Percentiles rank a stretch among this genome's conserved stretches.
Conservation (phyloP, 2,797 vertebrate genomes). For the Nyctibius grandis region DNA sequence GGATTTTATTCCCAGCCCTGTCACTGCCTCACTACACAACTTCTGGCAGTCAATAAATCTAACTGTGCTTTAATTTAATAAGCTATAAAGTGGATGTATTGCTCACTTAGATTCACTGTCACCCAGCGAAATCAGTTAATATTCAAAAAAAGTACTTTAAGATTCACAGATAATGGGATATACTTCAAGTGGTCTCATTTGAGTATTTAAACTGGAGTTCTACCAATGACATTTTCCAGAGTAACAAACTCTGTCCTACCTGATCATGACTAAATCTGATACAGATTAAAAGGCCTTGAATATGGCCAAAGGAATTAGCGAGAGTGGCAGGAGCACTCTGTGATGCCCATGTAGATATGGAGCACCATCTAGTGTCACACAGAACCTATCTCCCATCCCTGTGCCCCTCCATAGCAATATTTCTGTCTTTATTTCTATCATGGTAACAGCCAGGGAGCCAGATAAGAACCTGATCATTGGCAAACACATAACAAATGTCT, state of each 20-base stretch:
- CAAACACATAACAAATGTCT: rapidly evolving
- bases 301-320: background rate
- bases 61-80: background rate
- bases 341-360: background rate
- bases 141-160: background rate
- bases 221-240: background rate
- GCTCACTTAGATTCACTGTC: background rate
- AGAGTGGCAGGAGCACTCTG: background rate
- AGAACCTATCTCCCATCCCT: background rate
- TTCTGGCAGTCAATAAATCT: background rate
- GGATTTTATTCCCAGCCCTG: background rate
- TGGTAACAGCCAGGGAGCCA: background rate
- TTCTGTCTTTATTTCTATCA: background rate
- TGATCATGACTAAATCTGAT: background rate
- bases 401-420: background rate
- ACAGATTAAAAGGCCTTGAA: background rate
- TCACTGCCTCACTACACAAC: background rate
- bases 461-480: background rate
- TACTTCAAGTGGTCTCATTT: background rate
- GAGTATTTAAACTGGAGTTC: background rate
- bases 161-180: background rate
- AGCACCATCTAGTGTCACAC: conserved; percentile 3
- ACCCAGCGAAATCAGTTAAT: background rate
- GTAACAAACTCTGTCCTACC: background rate
- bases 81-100: background rate